Percentiles rank a stretch among this genome's conserved stretches.
Evolutionary conservation across 2,797 vertebrate species (phyloP).

Genomic region (Sebastes trivittatus): DNA sequence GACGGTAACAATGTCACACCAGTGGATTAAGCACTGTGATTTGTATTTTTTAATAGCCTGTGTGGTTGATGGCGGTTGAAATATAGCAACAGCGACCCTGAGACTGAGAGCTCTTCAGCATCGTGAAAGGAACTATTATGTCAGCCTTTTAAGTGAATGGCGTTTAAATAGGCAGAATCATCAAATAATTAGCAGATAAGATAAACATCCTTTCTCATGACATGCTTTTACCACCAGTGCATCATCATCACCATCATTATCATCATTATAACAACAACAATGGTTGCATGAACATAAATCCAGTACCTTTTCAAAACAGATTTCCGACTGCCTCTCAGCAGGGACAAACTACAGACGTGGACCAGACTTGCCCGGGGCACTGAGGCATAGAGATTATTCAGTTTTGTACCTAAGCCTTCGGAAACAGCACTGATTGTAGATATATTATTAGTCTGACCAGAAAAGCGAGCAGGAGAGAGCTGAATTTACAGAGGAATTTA

Average conservation of each 20-base stretch:
- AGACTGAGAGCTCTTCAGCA: background rate
- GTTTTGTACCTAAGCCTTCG: constrained; percentile 55
- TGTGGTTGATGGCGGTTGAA: background rate
- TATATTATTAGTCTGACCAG: constrained; percentile 66
- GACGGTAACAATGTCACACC: background rate
- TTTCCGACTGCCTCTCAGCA: constrained; percentile 34
- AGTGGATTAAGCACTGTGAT: background rate
- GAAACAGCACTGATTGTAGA: constrained; percentile 53
- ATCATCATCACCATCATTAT: background rate
- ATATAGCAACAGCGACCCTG: background rate
- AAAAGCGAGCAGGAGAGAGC: constrained; percentile 35
- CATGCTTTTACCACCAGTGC: background rate
- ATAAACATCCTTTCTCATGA: background rate
- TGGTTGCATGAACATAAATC: constrained; percentile 8
- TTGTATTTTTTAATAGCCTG: constrained; percentile 3
- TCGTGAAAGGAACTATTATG: background rate
- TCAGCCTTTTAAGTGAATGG: background rate
- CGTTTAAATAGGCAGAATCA: background rate
- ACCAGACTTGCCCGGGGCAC: constrained; percentile 46
- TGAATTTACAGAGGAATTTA: constrained; percentile 73
- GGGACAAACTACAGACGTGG: constrained; percentile 41
- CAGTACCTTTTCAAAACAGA: background rate
- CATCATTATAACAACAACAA: background rate
- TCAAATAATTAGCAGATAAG: constrained; percentile 1
- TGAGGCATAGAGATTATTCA: constrained; percentile 50